Conservation (phyloP, 2,797 vertebrate species). For the Pseudochromis fuscus region DNA sequence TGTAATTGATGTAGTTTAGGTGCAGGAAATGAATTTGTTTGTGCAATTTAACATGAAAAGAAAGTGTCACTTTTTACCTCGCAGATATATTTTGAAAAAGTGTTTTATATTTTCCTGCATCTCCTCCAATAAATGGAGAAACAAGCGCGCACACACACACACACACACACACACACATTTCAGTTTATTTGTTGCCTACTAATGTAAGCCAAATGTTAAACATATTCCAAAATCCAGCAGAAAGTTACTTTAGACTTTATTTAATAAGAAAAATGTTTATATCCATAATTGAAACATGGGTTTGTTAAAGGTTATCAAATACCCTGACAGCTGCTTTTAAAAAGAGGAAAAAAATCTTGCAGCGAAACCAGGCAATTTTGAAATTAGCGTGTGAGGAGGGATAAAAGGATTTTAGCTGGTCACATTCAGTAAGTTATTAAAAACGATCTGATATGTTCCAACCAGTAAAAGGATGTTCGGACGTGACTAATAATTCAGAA, state of each 20-base stretch:
- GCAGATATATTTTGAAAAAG: constrained; percentile 26
- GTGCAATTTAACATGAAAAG: constrained; percentile 37
- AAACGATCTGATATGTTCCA: constrained; percentile 35
- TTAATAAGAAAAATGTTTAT: constrained; percentile 19
- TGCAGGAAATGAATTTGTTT: constrained; percentile 32
- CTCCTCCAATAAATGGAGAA: constrained; percentile 10
- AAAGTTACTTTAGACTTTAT: constrained; percentile 17
- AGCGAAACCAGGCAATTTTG: constrained; percentile 19
- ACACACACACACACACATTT: not conserved
- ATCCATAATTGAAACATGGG: constrained; percentile 18
- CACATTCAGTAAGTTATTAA: constrained; percentile 30
- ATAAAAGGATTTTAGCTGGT: constrained; percentile 44
- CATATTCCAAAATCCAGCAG: not conserved
- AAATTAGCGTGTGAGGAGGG: constrained; percentile 12
- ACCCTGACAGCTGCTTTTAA: constrained; percentile 10
- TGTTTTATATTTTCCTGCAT: constrained; percentile 17
- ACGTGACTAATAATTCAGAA: constrained; percentile 11
- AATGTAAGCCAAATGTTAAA: constrained; percentile 16
- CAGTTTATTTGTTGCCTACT: constrained; percentile 8
- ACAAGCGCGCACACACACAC: not conserved
- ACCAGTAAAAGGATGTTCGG: constrained; percentile 14
- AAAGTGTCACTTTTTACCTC: constrained; percentile 22
- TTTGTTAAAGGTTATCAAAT: constrained; percentile 34
- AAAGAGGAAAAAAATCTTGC: constrained; percentile 1
- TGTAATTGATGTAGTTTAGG: constrained; percentile 51